Conservation (phyloP, 2,797 vertebrate genomes). For the Rousettus madagascariensis region DNA sequence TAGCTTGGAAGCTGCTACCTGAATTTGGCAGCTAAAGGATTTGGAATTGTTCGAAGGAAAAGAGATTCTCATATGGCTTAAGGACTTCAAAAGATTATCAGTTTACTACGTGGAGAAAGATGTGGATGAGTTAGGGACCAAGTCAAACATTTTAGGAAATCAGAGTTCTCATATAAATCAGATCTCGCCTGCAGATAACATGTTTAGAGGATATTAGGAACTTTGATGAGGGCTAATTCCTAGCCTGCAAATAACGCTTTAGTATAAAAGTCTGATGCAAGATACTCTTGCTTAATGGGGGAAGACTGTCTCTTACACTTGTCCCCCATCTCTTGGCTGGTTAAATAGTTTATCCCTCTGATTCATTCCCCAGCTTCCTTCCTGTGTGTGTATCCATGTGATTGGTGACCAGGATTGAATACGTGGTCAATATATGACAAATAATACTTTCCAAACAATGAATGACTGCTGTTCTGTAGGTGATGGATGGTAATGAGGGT, state of each 20-base stretch:
- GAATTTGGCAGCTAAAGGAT: background rate
- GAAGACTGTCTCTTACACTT: background rate
- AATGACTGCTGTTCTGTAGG: background rate
- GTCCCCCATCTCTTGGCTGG: background rate
- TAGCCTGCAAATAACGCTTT: background rate
- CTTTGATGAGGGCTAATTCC: background rate
- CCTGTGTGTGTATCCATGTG: background rate
- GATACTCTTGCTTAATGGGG: background rate
- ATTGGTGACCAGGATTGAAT: background rate
- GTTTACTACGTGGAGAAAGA: background rate
- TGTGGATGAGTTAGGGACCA: background rate
- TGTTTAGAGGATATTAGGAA: background rate
- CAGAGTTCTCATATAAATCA: background rate
- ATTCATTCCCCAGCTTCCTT: background rate
- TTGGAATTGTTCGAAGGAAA: background rate
- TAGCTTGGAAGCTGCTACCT: background rate
- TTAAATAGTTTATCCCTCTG: background rate
- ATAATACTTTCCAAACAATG: background rate
- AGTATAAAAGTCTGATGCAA: background rate
- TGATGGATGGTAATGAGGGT: background rate
- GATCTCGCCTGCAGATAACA: background rate
- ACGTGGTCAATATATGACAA: background rate
- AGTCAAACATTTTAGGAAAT: slow-evolving; percentile 7
- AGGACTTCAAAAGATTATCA: background rate
- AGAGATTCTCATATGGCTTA: background rate